phyloP scores from a whole-genome alignment of 2,797 vertebrate species.

The Podargus strigoides region DNA sequence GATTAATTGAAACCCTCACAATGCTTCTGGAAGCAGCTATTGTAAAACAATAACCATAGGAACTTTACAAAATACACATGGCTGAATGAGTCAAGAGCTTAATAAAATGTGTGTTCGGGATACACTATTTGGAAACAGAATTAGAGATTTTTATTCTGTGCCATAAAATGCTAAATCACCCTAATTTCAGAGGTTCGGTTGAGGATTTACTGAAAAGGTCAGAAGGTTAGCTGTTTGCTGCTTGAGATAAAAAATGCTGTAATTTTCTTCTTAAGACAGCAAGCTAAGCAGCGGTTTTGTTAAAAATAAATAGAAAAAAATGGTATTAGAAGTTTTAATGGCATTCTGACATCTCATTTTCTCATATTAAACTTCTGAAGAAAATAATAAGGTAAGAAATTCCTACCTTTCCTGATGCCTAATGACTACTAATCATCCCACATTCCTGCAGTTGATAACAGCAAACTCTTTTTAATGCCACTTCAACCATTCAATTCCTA shows the following conservation, averaged over 20 bases:
- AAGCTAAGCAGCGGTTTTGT: background rate
- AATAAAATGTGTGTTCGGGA: constrained; percentile 76
- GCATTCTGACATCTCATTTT: background rate
- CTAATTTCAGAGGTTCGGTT: constrained; percentile 73
- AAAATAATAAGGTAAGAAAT: background rate
- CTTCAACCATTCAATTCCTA: background rate
- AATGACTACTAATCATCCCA: background rate
- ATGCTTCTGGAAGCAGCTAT: constrained; percentile 84
- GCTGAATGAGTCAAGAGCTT: constrained; percentile 76
- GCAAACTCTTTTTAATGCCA: background rate
- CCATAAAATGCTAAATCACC: constrained; percentile 75
- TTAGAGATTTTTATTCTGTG: constrained; percentile 79
- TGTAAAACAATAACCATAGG: constrained; percentile 86
- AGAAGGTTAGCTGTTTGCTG: constrained; percentile 73
- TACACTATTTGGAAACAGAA: constrained; percentile 77
- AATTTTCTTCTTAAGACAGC: constrained; percentile 50
- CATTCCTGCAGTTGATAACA: background rate
- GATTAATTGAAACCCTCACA: constrained; percentile 98
- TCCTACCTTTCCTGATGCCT: background rate
- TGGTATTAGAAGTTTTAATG: background rate
- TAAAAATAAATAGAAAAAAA: constrained; percentile 21
- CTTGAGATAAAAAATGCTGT: constrained; percentile 49
- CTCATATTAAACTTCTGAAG: background rate
- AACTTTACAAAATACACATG: constrained; percentile 88
- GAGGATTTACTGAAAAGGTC: constrained; percentile 77